A percentile compares a stretch with the other conserved stretches of the same genome.
These are phyloP conservation scores for Benthosema pterotum DNA, from an alignment of 2,797 vertebrate species.

Conservation along the genomic window DNA sequence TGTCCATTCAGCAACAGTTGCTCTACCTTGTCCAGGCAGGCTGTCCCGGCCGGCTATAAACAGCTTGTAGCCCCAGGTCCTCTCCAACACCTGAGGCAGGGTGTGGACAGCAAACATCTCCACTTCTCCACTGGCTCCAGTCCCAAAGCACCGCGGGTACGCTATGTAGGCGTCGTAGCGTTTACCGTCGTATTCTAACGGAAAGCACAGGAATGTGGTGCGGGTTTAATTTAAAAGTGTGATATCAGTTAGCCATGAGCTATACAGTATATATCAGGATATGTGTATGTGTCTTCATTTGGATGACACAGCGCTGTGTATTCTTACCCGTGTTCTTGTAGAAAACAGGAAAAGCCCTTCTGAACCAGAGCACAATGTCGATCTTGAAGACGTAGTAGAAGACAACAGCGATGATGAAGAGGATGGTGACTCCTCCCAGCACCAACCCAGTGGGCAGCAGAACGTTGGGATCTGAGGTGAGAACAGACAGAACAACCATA, in stretches of 20 bases:
- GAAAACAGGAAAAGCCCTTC: constrained; percentile 70
- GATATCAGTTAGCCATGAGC: not conserved
- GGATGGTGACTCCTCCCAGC: constrained; percentile 60
- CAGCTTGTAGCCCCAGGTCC: constrained; percentile 87
- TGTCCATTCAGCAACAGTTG: not conserved
- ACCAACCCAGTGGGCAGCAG: constrained; percentile 65
- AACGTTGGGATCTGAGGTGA: constrained; percentile 73
- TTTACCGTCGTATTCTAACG: constrained; percentile 86
- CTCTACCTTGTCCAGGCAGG: constrained; percentile 84
- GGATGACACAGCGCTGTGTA: not conserved
- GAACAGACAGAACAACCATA: constrained; percentile 7
- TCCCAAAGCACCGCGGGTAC: constrained; percentile 77
- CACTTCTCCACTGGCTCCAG: constrained; percentile 68
- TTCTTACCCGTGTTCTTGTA: constrained; percentile 79
- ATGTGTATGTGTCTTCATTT: not conserved
- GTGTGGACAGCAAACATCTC: constrained; percentile 85
- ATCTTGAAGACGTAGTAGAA: constrained; percentile 86
- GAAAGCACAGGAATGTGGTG: not conserved
- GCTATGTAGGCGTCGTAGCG: constrained; percentile 90
- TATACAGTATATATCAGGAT: too few relatives aligned
- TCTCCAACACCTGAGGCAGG: constrained; percentile 89
- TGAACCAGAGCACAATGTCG: constrained; percentile 88
- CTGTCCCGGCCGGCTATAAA: constrained; percentile 90
- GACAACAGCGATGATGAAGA: constrained; percentile 67
- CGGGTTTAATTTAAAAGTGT: not conserved